Evolutionary conservation across 2,113 vertebrate species (phyloP), one percentile per base, ranked within the genome.

Genomic region (Bagarius yarrelli): DNA sequence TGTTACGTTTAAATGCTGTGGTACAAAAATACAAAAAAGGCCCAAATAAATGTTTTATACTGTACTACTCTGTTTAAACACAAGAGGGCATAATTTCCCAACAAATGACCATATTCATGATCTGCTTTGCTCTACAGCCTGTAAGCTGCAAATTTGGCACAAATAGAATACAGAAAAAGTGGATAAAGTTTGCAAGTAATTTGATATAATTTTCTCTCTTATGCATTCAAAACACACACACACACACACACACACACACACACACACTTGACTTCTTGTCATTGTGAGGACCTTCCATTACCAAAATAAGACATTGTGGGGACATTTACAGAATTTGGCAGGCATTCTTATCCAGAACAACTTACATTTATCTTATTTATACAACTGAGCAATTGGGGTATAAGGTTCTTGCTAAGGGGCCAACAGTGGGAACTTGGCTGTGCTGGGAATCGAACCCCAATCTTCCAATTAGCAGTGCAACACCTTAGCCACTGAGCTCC

Each of bases 41-140:
- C 59, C 25, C 18, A 18, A 8, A 27, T 32, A 5, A 64, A 2
- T 32, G 2, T 34, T 32, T 19, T 66, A 21, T 66, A 19, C 27
- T 1, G 34, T 40, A 66, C 34, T 66, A 66, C 34, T 21, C 5
- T 2, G 1, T 36, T 13, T 84, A 52, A 80, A 82, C 85, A 81
- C 56, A 66, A 82, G 85, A 84, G 83, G 85, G 85, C 71, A 66
- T 23, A 5, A 67, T n/a, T 32, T 50, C 71, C 63, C 82, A 59
- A 79, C 67, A 60, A 61, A 81, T 64, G 25, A 32, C 25, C 11
- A 2, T 5, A 40, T 59, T 80, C 6, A 44, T 19, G 16, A 21
- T 6, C 56, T 55, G 47, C 25, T 12, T 44, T 23, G 32, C 13
- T 69, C n/a, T 47, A 70, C n/a, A 27, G 8, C 15, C 5, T 70